Evolutionary conservation across 2,113 vertebrate genomes (phyloP).

Genomic region (Gallinago media): DNA sequence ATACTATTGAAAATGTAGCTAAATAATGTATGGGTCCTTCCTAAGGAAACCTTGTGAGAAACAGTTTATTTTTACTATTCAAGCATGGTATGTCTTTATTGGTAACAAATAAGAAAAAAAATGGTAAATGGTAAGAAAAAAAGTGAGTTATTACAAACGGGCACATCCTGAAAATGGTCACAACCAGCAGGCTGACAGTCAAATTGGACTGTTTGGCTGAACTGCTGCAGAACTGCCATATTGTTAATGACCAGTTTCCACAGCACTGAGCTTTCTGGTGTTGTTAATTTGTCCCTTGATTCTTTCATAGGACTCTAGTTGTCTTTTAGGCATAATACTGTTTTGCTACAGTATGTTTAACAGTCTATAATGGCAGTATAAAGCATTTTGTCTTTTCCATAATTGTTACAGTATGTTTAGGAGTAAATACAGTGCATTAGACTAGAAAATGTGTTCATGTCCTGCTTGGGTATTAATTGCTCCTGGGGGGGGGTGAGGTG

Average conservation of each 20-base stretch:
- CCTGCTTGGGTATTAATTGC: neutral
- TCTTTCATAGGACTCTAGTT: slow-evolving; percentile 10
- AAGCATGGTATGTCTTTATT: neutral
- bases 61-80: neutral
- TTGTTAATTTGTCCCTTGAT: slow-evolving; percentile 15
- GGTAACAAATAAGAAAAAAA: neutral
- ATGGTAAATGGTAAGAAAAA: neutral
- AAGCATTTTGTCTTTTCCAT: neutral
- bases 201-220: neutral
- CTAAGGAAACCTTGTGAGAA: neutral
- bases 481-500: neutral
- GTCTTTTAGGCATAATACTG: neutral
- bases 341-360: neutral
- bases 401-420: neutral
- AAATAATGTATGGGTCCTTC: neutral
- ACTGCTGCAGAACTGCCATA: neutral
- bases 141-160: neutral
- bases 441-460: neutral
- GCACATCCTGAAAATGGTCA: neutral
- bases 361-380: neutral
- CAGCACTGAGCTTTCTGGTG: slow-evolving; percentile 15
- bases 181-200: neutral
- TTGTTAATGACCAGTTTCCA: slow-evolving; percentile 37
- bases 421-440: neutral
- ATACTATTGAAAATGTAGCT: neutral